phyloP scores from a whole-genome alignment of 2,113 vertebrate species.

The Podarcis muralis region DNA sequence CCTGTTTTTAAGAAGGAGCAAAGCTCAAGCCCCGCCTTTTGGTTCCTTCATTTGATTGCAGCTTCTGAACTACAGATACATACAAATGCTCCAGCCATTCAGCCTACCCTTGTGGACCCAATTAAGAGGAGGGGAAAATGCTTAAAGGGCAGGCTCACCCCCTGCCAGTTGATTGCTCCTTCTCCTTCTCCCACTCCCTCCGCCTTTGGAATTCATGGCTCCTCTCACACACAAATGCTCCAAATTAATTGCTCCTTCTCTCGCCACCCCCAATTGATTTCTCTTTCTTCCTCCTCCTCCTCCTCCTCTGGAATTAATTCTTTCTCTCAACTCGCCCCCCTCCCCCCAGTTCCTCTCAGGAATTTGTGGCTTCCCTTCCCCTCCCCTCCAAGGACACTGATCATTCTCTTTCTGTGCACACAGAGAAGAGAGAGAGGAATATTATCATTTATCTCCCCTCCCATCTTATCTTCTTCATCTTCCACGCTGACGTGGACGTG shows the following conservation, averaged over 20 bases:
- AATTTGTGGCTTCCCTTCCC: neutral
- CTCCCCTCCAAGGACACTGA: neutral
- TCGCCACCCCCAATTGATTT: neutral
- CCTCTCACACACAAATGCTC: neutral
- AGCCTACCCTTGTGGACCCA: neutral
- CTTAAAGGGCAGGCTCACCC: neutral
- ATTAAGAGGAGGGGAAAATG: neutral
- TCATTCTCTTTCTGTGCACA: neutral
- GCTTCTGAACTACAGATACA: neutral
- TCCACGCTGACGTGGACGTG: neutral
- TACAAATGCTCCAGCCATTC: neutral
- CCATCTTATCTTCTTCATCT: neutral
- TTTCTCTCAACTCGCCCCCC: neutral
- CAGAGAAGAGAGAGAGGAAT: too few relatives aligned
- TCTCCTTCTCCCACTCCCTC: neutral
- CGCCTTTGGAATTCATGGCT: neutral
- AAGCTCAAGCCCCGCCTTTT: neutral
- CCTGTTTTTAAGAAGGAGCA: neutral
- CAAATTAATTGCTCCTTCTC: neutral
- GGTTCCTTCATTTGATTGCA: neutral
- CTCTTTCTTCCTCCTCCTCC: neutral
- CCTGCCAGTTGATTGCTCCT: neutral
- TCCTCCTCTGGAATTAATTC: neutral
- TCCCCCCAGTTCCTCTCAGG: neutral
- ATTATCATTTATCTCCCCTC: neutral